Base-by-base conservation (phyloP, 2,113 vertebrate species). In the Andinoacara biseriatus region DNA sequence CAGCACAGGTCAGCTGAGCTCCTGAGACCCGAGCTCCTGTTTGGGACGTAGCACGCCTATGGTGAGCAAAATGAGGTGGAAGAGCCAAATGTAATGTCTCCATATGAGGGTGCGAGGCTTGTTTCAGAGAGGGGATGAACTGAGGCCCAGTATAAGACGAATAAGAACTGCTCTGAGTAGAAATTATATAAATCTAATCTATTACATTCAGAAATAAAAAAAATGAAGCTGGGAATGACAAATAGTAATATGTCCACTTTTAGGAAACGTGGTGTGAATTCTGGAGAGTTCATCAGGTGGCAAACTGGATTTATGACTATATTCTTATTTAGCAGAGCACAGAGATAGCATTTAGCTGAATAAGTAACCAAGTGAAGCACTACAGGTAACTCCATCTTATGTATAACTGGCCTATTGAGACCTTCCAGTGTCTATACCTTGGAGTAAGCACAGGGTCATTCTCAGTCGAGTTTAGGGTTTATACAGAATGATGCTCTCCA, bases 381-480 rank as follows among this genome's bases (percentile, higher is more conserved):
- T n/a, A n/a, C 26, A 31, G 26, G 17, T 31, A 72, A 52, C 67
- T 72, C 18, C 67, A 72, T 54, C 46, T n/a, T 33, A 18, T 72
- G 67, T 33, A n/a, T 54, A 52, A 72, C 46, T 54, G 46, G 46
- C 18, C 46, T 46, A 54, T 1, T 33, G 67, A 49, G 46, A 72
- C 67, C 46, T 33, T 26, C 43, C 0, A 29, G 26, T 26, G 46
- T n/a, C 67, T 54, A 33, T 20, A 0, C 67, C 18, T 22, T 24
- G 0, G 46, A 72, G 18, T 72, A 72, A 72, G 46, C 67, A 33
- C 75, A 60, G 20, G 74, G 78, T 76, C 72, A 33, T 76, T 87
- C 76, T 74, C 60, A 86, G 86, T 9, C 31, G 33, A 67, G 10
- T 62, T 79, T 13, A 49, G 22, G 74, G 84, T 84, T 86, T 62